Base-by-base conservation (phyloP, 2,113 vertebrate species). In the Rhodinocichla rosea region DNA sequence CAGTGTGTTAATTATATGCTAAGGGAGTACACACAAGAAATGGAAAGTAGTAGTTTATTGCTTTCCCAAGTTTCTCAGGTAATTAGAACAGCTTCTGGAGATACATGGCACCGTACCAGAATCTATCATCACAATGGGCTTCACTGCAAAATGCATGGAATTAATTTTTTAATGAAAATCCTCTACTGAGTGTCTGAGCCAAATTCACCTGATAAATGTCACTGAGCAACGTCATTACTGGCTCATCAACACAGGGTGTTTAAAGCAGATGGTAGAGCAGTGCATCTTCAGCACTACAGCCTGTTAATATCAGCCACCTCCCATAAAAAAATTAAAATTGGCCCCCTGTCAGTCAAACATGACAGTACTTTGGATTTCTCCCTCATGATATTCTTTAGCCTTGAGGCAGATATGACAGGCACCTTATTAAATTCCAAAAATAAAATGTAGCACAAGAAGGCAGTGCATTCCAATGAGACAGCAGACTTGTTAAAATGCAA, bases 341-440 rank as follows among this genome's bases (percentile, higher is more conserved):
- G 96, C 88, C 97, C 98, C 96, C 97, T 97, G 98, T 98, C 98
- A 98, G 95, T 98, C 98, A 98, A 98, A 98, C 86, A 97, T 98
- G 98, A 98, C 98, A 98, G 97, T 97, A 98, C 98, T 97, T 98
- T 97, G 97, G 98, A 98, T 97, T 97, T 98, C 91, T 96, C 96
- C 96, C 96, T 97, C 97, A 97, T 97, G 97, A 98, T 98, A 97
- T 97, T 98, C 98, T 97, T 97, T 98, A 98, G 98, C 98, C 98
- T 98, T 97, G 96, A 98, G 98, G 98, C 98, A 98, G 97, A 98
- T 98, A 98, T 98, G 98, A 98, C 98, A 98, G 98, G 97, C 83
- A 73, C 98, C 98, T 98, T 98, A 98, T 98, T 98, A 98, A 98
- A 98, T 98, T 98, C 98, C 98, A 98, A 98, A 98, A 98, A 98